phyloP scores from a whole-genome alignment of 2,888 invertebrate genomes.

The Galerucella calmariensis region DNA sequence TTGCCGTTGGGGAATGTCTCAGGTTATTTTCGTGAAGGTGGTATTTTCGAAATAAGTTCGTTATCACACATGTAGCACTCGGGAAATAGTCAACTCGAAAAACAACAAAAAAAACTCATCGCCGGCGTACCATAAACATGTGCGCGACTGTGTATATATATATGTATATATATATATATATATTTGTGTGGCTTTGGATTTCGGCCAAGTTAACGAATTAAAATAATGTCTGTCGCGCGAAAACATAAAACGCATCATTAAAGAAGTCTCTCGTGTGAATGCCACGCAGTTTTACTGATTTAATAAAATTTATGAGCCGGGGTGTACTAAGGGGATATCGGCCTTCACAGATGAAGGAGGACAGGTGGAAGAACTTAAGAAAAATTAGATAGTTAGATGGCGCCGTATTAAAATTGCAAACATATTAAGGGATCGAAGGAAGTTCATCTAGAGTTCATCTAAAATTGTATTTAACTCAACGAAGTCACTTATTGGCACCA shows the following conservation, averaged over 20 bases:
- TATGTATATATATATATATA: slow-evolving; percentile 43
- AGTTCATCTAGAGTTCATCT: background rate
- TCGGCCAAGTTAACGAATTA: slow-evolving; percentile 63
- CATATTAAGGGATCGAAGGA: background rate
- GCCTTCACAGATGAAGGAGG: slow-evolving; percentile 48
- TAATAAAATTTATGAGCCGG: slow-evolving; percentile 61
- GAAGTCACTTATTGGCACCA: too few species aligned
- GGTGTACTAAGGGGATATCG: slow-evolving; percentile 48
- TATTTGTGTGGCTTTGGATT: slow-evolving; percentile 52
- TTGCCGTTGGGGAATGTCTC: slow-evolving; percentile 45
- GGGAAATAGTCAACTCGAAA: slow-evolving; percentile 39
- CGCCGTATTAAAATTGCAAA: slow-evolving; percentile 41
- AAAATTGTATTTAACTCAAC: background rate
- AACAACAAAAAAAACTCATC: slow-evolving; percentile 47
- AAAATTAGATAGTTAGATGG: slow-evolving; percentile 48
- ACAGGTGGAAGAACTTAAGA: slow-evolving; percentile 51
- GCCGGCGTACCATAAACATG: slow-evolving; percentile 56
- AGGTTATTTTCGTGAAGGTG: slow-evolving; percentile 49
- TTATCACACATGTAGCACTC: slow-evolving; percentile 54
- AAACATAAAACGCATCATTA: slow-evolving; percentile 67
- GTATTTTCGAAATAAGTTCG: slow-evolving; percentile 57
- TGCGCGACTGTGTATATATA: slow-evolving; percentile 51
- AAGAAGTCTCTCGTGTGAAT: slow-evolving; percentile 64
- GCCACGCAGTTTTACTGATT: slow-evolving; percentile 63
- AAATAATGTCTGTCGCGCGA: slow-evolving; percentile 66